phyloP scores from a whole-genome alignment of 2,113 vertebrate species.

The Emydocephalus ijimae region DNA sequence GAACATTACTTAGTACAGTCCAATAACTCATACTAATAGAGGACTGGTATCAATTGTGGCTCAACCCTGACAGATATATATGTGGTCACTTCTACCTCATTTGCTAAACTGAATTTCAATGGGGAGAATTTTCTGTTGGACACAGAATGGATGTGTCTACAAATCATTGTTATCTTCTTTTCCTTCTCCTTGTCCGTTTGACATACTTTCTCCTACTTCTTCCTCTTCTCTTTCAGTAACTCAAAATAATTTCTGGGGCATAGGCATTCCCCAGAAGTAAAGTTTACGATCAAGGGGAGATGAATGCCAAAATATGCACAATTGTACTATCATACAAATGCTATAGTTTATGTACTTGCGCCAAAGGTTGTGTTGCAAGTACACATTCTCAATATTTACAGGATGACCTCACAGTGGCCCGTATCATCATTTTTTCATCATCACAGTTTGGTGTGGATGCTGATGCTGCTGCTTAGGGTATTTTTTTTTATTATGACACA shows the following conservation, averaged over 20 bases:
- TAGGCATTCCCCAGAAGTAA: neutral
- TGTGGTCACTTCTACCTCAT: neutral
- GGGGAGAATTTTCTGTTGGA: neutral
- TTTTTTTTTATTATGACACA: neutral
- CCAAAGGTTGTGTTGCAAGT: neutral
- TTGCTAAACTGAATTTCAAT: neutral
- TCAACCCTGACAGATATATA: neutral
- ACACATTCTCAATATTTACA: neutral
- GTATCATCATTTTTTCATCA: neutral
- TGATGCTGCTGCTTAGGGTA: neutral
- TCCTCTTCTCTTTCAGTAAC: neutral
- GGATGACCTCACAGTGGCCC: neutral
- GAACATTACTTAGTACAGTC: neutral
- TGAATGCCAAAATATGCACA: neutral
- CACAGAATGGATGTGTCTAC: neutral
- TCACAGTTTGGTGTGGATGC: neutral
- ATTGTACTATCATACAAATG: neutral
- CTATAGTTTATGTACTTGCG: neutral
- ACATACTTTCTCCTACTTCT: neutral
- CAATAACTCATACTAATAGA: neutral
- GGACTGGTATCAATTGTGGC: neutral
- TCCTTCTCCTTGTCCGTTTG: neutral
- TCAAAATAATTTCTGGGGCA: neutral
- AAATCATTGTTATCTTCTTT: neutral
- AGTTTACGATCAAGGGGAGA: neutral